A percentile compares a stretch with the other conserved stretches of the same genome.
These are phyloP conservation scores for Ammospiza nelsoni DNA, from an alignment of 2,113 vertebrate genomes.

Conservation along the genomic window DNA sequence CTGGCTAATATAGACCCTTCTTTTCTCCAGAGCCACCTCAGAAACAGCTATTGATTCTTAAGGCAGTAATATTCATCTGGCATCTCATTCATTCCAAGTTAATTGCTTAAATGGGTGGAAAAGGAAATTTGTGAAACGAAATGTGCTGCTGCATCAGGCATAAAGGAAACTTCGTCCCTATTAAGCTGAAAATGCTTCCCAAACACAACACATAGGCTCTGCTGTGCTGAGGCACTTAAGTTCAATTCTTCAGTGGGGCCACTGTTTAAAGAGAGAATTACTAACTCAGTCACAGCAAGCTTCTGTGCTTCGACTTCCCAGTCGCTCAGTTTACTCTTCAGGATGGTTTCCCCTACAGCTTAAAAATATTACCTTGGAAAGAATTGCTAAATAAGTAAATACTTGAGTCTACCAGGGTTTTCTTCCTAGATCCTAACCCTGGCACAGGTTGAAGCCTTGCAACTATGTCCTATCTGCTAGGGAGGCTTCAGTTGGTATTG, in stretches of 20 bases:
- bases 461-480: constrained; percentile 40
- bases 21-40: constrained; percentile 46
- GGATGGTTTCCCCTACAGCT: constrained; percentile 48
- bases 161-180: constrained; percentile 59
- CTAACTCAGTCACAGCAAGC: constrained; percentile 53
- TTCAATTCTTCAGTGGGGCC: constrained; percentile 66
- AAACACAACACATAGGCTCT: constrained; percentile 66
- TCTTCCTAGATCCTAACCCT: constrained; percentile 27
- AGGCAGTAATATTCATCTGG: constrained; percentile 52
- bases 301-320: constrained; percentile 48
- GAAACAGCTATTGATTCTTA: constrained; percentile 57
- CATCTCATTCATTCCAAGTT: constrained; percentile 63
- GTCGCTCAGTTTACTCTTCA: constrained; percentile 59
- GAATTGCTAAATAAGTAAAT: constrained; percentile 65
- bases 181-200: constrained; percentile 68
- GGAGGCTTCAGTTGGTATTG: constrained; percentile 35
- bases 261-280: constrained; percentile 51
- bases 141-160: constrained; percentile 63
- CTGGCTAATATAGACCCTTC: background rate
- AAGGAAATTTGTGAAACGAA: constrained; percentile 58
- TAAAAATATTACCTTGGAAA: constrained; percentile 64
- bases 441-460: constrained; percentile 27
- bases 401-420: constrained; percentile 19
- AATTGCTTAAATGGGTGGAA: constrained; percentile 67
- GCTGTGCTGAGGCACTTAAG: constrained; percentile 54